Base-by-base conservation (phyloP, 2,888 invertebrate species). In the Nasonovia ribisnigri region DNA sequence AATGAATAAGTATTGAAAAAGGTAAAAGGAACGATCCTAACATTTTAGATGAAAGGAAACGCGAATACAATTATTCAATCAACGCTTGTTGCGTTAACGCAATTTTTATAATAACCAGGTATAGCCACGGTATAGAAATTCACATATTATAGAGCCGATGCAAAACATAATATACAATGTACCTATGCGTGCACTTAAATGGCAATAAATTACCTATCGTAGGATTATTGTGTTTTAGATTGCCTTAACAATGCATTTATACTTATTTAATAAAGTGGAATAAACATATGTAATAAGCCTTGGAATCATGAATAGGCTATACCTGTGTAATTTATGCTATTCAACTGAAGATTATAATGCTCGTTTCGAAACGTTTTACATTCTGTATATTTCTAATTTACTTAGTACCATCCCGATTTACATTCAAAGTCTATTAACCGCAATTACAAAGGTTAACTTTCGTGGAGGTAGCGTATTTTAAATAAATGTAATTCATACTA, bases 41-140 rank as follows among this genome's bases (percentile, higher is more conserved):
- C n/a, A 29, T 51, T 91, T 91, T n/a, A 57, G 24, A 86, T 43
- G 84, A 91, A 91, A 84, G 16, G 92, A 48, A 87, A 60, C 57
- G 46, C 13, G 26, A 87, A 87, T 48, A 87, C 26, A 29, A 91
- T 91, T 84, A 91, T 84, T 91, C 84, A 84, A 84, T 91, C 43
- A 43, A 84, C 77, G 36, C 13, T 43, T 36, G 84, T 84, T 51
- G 42, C 29, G 16, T 29, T 84, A n/a, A 42, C 54, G n/a, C 11
- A n/a, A 20, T 11, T 84, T n/a, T 84, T 91, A 84, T 84, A 26
- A 51, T 51, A 84, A 91, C 20, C 48, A 24, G 67, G 42, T 43
- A 43, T 51, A 48, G 11, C 42, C 29, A 20, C 20, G 20, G 51
- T 88, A 51, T 86, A 43, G 24, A 51, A 48, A 36, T 46, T 0